phyloP scores from a whole-genome alignment of 1,140 invertebrate genomes.

The Drosophila arawakana region DNA sequence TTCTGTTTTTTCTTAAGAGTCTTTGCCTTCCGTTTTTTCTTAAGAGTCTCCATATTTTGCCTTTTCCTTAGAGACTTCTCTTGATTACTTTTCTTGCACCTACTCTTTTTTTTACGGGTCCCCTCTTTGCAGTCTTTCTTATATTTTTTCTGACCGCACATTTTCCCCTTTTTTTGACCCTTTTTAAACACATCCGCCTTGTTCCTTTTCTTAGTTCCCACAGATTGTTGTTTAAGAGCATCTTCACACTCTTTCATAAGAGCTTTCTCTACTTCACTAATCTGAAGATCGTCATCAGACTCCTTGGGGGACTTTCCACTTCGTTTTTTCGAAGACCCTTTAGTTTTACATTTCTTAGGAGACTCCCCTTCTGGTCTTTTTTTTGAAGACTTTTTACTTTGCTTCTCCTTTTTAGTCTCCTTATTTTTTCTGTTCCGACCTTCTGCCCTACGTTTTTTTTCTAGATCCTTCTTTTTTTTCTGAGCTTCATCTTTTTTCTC shows the following conservation, averaged over 20 bases:
- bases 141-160: constrained; percentile 47
- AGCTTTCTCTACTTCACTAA: neutral
- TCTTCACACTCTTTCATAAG: constrained; percentile 3
- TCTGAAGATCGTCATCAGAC: neutral
- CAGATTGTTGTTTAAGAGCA: neutral
- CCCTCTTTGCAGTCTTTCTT: neutral
- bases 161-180: constrained; percentile 40
- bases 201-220: neutral
- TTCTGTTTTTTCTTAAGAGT: neutral
- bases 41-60: neutral
- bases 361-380: neutral
- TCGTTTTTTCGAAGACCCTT: neutral
- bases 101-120: neutral
- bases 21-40: neutral
- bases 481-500: neutral
- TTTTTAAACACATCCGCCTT: neutral
- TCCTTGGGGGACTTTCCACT: constrained; percentile 6
- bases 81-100: neutral
- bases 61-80: constrained; percentile 8
- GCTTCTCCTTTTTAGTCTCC: neutral
- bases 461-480: neutral
- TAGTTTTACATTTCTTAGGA: neutral
- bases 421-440: too few relatives aligned
- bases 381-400: neutral
- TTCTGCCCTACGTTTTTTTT: neutral